These are phyloP conservation scores for Caerostris extrusa DNA, from an alignment of 1,140 invertebrate species.

Conservation along the genomic window DNA sequence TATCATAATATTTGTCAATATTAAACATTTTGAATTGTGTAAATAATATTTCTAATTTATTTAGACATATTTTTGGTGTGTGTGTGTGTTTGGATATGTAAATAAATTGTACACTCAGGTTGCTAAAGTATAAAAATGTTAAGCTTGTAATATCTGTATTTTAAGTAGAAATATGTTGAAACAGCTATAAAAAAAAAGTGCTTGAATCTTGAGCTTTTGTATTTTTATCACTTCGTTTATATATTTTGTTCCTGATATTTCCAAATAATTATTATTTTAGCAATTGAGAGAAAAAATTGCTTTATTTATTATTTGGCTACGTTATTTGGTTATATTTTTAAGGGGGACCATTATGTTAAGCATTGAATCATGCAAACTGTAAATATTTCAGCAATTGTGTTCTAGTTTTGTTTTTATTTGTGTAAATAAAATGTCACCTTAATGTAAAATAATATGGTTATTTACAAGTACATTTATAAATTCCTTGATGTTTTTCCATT, in stretches of 20 bases:
- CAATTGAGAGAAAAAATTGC: not conserved
- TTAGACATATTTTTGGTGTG: constrained; percentile 15
- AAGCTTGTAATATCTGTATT: constrained; percentile 63
- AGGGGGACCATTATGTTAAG: constrained; percentile 64
- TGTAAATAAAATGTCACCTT: constrained; percentile 63
- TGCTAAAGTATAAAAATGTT: constrained; percentile 76
- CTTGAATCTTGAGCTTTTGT: constrained; percentile 45
- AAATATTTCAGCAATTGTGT: constrained; percentile 28
- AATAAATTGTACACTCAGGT: constrained; percentile 73
- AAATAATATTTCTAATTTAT: constrained; percentile 31
- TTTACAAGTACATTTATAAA: not conserved
- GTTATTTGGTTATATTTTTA: constrained; percentile 62
- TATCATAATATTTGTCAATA: not conserved
- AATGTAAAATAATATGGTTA: constrained; percentile 31
- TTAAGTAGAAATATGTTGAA: constrained; percentile 38
- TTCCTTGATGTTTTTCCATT: not conserved
- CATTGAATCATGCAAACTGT: not conserved
- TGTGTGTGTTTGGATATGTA: constrained; percentile 52
- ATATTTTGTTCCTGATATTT: constrained; percentile 55
- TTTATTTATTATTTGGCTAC: constrained; percentile 26
- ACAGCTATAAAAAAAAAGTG: constrained; percentile 40
- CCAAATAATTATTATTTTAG: not conserved
- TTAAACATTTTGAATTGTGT: not conserved
- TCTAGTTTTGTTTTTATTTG: constrained; percentile 61
- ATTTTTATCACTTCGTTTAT: constrained; percentile 39